Evolutionary conservation across 2,888 invertebrate genomes (phyloP), one percentile per base, ranked within the genome.

Genomic region (Pachycephus smyrnensis): DNA sequence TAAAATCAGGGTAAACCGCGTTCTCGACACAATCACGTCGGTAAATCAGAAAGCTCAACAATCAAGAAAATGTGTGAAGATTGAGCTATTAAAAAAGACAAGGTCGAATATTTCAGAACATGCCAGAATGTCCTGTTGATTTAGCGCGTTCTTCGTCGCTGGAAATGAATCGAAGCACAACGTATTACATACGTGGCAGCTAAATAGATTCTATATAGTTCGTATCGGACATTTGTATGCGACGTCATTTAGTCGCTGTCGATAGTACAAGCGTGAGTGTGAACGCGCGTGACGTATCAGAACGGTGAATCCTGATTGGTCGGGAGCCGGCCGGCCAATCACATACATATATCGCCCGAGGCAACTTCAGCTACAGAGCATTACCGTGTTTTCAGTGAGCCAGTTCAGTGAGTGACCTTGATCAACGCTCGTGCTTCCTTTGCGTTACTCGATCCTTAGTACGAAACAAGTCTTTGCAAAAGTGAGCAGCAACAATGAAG

Each of bases 351-450:
- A 86, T 81, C 76, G 76, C 77, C 78, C 79, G 82, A 80, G 81
- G 79, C 80, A 79, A 83, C 81, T 81, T 80, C 82, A 76, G 74
- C 80, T 81, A 80, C 82, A 85, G 85, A 84, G 80, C 80, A 85
- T 84, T 83, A 82, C 84, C 79, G 82, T 84, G 85, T 87, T 87
- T 86, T 88, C 84, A 81, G 86, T 85, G 82, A 86, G 84, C 86
- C 86, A 85, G 86, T 86, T 82, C 82, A 78, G 78, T 82, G 82
- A 81, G 82, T 87, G 86, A 87, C 86, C 87, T 86, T 87, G 87
- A 87, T 87, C 79, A 81, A 80, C 82, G 82, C 81, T 79, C 81
- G 83, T 80, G 82, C 78, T 77, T 78, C 37, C 23, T 55, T 55
- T 55, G 55, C 55, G 23, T 55, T 55, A 73, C 68, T 71, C 11